These are phyloP conservation scores for Caenorhabditis plicata DNA, from an alignment of 2,888 invertebrate species.

Conservation along the genomic window DNA sequence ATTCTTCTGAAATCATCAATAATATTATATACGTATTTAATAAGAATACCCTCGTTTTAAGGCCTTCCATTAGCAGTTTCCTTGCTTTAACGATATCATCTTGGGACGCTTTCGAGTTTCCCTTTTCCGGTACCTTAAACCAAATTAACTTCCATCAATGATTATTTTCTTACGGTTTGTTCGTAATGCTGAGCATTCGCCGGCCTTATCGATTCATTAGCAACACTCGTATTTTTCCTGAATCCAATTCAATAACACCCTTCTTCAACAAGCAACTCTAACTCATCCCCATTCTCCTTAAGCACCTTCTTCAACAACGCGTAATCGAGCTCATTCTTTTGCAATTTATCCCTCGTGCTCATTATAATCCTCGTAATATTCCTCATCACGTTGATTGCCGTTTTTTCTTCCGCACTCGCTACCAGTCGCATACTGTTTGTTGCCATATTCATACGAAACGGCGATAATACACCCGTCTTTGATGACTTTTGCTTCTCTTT, in stretches of 20 bases:
- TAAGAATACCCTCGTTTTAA: no score
- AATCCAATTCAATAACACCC: no score
- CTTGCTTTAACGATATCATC: not conserved
- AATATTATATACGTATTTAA: no score
- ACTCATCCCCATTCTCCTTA: no score
- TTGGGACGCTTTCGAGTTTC: no score
- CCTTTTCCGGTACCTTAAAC: no score
- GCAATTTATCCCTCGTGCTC: slow-evolving; percentile 16
- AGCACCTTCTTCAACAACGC: not conserved
- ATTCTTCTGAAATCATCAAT: no score
- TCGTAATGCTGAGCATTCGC: no score
- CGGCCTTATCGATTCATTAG: no score
- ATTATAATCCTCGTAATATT: slow-evolving; percentile 24
- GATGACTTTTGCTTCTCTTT: slow-evolving; percentile 11
- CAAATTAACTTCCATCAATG: slow-evolving; percentile 8
- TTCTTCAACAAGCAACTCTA: no score
- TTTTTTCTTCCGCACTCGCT: slow-evolving; percentile 9
- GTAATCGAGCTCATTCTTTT: slow-evolving; percentile 16
- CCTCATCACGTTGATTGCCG: slow-evolving; percentile 28
- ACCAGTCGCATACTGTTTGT: slow-evolving; percentile 10
- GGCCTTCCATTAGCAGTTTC: no score
- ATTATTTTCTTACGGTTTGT: not conserved
- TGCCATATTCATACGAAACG: slow-evolving; percentile 10
- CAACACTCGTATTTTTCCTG: no score
- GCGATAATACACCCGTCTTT: slow-evolving; percentile 14